These are phyloP conservation scores for Oxyruncus cristatus DNA, from an alignment of 2,113 vertebrate species.

Conservation along the genomic window DNA sequence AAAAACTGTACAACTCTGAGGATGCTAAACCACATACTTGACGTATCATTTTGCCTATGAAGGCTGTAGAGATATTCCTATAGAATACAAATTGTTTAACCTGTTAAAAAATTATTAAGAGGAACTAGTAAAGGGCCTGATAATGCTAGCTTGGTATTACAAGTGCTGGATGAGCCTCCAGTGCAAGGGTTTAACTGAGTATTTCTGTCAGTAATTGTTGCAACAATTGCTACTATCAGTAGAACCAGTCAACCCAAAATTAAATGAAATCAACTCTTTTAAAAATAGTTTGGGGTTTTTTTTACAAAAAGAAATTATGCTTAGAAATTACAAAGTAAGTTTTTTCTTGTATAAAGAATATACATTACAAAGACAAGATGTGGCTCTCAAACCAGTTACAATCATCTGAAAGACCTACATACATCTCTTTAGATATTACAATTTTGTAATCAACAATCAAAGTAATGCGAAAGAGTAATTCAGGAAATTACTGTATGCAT, in stretches of 20 bases:
- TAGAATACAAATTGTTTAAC: background rate
- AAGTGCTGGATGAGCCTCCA: background rate
- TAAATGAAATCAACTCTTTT: background rate
- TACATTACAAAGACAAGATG: background rate
- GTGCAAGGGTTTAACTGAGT: background rate
- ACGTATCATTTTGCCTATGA: background rate
- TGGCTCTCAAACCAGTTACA: background rate
- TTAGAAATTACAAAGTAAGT: background rate
- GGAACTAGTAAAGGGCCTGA: background rate
- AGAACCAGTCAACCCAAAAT: background rate
- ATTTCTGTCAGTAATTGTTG: background rate
- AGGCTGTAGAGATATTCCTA: background rate
- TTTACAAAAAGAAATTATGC: background rate
- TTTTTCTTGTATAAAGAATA: background rate
- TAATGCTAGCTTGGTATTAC: background rate
- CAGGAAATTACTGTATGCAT: background rate
- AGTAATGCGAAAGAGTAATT: background rate
- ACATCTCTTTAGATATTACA: background rate
- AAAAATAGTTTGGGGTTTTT: background rate
- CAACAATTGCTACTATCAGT: background rate
- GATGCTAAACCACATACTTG: background rate
- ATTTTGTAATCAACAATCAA: background rate
- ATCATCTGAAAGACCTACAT: background rate
- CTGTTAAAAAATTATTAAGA: background rate
- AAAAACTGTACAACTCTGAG: background rate